A percentile compares a stretch with the other conserved stretches of the same genome.
Conservation (phyloP, 2,888 invertebrate genomes). For the Xestia xanthographa region DNA sequence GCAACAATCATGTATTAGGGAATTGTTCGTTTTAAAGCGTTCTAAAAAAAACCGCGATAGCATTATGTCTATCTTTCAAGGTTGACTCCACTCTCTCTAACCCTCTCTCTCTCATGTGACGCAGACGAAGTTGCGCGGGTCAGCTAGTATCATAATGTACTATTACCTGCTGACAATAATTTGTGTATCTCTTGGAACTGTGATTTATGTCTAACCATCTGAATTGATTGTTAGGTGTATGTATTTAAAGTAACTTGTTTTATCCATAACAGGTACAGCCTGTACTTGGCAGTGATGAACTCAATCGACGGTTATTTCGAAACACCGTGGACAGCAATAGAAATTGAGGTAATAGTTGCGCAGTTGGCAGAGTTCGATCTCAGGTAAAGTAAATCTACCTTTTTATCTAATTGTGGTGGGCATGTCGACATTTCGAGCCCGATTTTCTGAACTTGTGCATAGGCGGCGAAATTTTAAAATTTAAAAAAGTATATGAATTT, state of each 20-base stretch:
- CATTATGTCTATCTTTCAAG: no score
- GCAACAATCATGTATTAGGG: no score
- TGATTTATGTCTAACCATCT: background rate
- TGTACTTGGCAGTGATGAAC: conserved; percentile 95
- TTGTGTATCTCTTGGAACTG: background rate
- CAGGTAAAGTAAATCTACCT: conserved; percentile 86
- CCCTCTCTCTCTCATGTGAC: no score
- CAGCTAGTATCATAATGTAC: no score
- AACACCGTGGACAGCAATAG: conserved; percentile 95
- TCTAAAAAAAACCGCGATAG: no score
- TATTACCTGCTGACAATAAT: no score
- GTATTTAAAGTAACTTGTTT: conserved; percentile 21
- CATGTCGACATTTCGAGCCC: background rate
- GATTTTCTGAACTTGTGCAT: background rate
- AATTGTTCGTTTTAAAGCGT: no score
- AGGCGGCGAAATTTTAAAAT: background rate
- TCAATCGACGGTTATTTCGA: conserved; percentile 96
- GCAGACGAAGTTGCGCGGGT: no score
- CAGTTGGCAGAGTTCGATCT: conserved; percentile 96
- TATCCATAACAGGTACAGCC: conserved; percentile 81
- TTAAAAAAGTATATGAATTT: background rate
- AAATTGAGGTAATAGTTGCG: conserved; percentile 94
- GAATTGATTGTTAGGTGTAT: background rate
- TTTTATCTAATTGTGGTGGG: background rate
- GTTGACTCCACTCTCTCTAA: no score